A percentile compares a stretch with the other conserved stretches of the same genome.
Evolutionary conservation across 1,140 invertebrate species (phyloP).

Genomic region (Nephila pilipes): DNA sequence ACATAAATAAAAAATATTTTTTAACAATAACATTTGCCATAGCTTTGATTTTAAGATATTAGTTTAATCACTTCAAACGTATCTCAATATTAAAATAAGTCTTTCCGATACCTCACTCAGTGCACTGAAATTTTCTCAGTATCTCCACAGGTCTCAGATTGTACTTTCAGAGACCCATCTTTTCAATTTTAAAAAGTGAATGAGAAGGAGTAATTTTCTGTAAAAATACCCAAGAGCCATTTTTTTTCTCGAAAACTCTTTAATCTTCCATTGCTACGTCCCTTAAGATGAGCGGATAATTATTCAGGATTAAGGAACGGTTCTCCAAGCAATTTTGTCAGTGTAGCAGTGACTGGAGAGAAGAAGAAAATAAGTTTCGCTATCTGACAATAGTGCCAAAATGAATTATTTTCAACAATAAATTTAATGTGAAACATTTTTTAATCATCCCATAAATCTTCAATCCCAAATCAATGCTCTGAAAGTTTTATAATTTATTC

Average conservation of each 20-base stretch:
- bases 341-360: not conserved
- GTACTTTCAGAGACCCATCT: not conserved
- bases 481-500: constrained; percentile 35
- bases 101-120: too few relatives aligned
- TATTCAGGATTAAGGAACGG: constrained; percentile 29
- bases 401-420: constrained; percentile 32
- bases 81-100: too few relatives aligned
- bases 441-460: constrained; percentile 23
- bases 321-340: not conserved
- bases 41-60: too few relatives aligned
- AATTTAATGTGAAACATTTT: constrained; percentile 22
- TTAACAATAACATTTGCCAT: too few relatives aligned
- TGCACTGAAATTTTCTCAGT: too few relatives aligned
- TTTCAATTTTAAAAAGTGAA: not conserved
- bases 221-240: constrained; percentile 26
- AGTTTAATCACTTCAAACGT: too few relatives aligned
- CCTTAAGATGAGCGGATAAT: constrained; percentile 11
- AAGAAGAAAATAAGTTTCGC: not conserved
- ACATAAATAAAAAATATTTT: too few relatives aligned
- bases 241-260: not conserved
- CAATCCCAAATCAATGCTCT: constrained; percentile 13
- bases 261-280: constrained; percentile 24
- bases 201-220: constrained; percentile 4
- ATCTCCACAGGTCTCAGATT: too few relatives aligned
- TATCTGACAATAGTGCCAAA: not conserved